Evolutionary conservation across 2,797 vertebrate species (phyloP).

Genomic region (Poecilia gillii): DNA sequence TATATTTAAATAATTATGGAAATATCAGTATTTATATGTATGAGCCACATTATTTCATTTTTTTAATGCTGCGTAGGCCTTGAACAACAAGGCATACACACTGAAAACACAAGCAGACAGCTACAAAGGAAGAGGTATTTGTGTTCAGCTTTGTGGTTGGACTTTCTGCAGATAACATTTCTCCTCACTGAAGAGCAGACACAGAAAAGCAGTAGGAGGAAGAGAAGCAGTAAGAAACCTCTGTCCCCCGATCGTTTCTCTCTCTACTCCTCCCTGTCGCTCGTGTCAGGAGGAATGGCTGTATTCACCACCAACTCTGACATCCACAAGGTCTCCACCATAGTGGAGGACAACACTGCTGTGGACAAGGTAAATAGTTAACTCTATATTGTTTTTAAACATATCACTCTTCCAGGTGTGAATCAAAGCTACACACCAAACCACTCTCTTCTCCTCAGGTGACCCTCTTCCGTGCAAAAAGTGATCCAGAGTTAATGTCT

Average conservation of each 20-base stretch:
- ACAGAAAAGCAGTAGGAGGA: constrained; percentile 46
- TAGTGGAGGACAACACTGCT: constrained; percentile 83
- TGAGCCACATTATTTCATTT: not conserved
- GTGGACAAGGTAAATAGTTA: constrained; percentile 73
- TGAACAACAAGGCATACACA: not conserved
- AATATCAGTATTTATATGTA: not conserved
- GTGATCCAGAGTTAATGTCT: constrained; percentile 41
- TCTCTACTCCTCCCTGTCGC: constrained; percentile 83
- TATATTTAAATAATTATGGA: not conserved
- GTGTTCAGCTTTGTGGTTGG: not conserved
- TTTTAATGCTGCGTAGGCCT: not conserved
- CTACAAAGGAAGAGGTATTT: not conserved
- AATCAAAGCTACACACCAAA: not conserved
- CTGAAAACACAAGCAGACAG: not conserved
- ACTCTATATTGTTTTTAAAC: not conserved
- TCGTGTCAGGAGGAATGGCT: constrained; percentile 86
- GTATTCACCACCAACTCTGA: constrained; percentile 87
- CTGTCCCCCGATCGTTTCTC: constrained; percentile 84
- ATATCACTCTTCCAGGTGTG: not conserved
- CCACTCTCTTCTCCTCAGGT: constrained; percentile 74
- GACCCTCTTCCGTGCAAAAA: constrained; percentile 83
- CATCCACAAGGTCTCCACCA: constrained; percentile 81
- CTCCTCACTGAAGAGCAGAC: constrained; percentile 86
- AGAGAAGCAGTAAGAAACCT: constrained; percentile 65
- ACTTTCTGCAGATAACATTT: constrained; percentile 84